Conservation (phyloP, 2,888 invertebrate genomes). For the Mythimna ferrago region DNA sequence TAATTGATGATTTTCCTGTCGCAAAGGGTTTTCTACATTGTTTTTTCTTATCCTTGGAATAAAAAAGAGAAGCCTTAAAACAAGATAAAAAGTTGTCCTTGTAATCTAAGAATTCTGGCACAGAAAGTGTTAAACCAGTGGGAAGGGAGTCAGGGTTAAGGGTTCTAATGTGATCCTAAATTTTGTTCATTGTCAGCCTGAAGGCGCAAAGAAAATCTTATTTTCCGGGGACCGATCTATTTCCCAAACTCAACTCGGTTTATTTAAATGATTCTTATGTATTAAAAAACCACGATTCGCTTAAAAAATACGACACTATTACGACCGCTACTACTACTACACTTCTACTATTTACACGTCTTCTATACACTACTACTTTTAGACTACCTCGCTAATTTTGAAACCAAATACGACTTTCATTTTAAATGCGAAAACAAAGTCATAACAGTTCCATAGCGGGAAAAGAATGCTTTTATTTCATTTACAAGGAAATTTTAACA, state of each 20-base stretch:
- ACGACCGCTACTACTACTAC: no score
- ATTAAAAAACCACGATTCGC: neutral
- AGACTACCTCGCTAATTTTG: neutral
- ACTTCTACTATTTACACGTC: no score
- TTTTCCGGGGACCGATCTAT: conserved; percentile 5
- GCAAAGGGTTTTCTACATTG: conserved; percentile 36
- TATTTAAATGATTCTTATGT: neutral
- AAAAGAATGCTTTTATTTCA: neutral
- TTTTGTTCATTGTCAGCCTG: conserved; percentile 15
- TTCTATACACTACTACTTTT: no score
- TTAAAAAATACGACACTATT: neutral
- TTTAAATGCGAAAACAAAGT: neutral
- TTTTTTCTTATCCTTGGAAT: conserved; percentile 34
- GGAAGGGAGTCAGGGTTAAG: conserved; percentile 14
- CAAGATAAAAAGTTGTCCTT: conserved; percentile 24
- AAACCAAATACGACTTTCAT: conserved; percentile 2
- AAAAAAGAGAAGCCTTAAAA: conserved; percentile 19
- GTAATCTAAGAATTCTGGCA: conserved; percentile 6
- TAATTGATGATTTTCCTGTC: conserved; percentile 55
- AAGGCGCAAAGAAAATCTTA: conserved; percentile 13
- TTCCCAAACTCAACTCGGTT: neutral
- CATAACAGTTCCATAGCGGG: neutral
- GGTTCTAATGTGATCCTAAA: conserved; percentile 34
- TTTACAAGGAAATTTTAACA: conserved; percentile 7
- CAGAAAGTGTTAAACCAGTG: conserved; percentile 9